Evolutionary conservation across 2,797 vertebrate species (phyloP).

Genomic region (Poecile montanus): DNA sequence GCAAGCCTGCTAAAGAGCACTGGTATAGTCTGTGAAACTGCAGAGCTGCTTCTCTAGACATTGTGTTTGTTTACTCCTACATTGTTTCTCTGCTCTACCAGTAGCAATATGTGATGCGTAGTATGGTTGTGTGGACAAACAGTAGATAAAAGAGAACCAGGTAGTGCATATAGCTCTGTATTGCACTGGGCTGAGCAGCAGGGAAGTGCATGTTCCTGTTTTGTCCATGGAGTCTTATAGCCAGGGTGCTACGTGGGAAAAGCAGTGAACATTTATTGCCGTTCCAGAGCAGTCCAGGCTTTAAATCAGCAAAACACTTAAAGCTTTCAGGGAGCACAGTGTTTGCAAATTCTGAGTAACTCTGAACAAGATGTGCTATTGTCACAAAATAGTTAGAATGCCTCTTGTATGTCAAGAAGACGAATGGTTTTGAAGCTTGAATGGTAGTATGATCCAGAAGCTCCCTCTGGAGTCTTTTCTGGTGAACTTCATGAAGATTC

Average conservation of each 20-base stretch:
- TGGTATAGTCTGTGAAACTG: neutral
- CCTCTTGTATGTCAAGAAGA: neutral
- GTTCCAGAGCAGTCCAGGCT: neutral
- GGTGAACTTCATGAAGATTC: neutral
- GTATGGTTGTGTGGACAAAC: neutral
- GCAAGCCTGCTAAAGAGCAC: neutral
- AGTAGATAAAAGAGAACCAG: neutral
- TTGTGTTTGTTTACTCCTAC: neutral
- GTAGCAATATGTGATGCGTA: neutral
- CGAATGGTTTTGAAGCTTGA: neutral
- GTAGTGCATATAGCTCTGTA: neutral
- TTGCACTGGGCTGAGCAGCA: neutral
- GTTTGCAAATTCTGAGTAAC: neutral
- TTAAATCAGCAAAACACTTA: neutral
- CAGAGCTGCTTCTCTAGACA: neutral
- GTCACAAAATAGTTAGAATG: neutral
- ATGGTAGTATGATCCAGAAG: neutral
- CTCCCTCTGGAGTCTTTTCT: constrained; percentile 33
- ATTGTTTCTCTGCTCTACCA: neutral
- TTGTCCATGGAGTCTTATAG: neutral
- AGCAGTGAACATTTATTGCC: neutral
- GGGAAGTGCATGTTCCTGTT: neutral
- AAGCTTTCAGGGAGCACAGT: neutral
- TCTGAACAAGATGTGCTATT: neutral
- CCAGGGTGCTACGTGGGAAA: neutral